Base-by-base conservation (phyloP, 2,113 vertebrate genomes). In the Pedetes capensis region DNA sequence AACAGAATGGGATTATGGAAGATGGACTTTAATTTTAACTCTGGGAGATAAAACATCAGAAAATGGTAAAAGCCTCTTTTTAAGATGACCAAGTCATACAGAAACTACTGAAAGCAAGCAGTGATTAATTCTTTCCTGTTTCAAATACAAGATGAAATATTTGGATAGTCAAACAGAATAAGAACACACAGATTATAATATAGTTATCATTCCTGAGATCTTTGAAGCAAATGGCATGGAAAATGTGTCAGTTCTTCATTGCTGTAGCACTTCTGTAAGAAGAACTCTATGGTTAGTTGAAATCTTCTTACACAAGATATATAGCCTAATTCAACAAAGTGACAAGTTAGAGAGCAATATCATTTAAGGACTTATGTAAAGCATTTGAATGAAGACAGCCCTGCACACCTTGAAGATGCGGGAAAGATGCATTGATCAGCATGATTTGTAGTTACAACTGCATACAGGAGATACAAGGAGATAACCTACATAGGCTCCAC, bases 31-130 rank as follows among this genome's bases (percentile, higher is more conserved):
- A 39, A 51, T 95, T 87, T 84, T 69, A 71, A 74, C 64, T 79
- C 37, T 64, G 88, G 68, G 8, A 81, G 78, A 25, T 27, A 68
- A 25, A 86, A 86, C 12, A 74, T 57, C 17, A 63, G 80, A 89
- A 91, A 86, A 71, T 8, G 39, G 64, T 64, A 82, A 83, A 79
- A 82, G 6, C 8, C 39, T 88, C 55, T 87, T 94, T 76, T 49
- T 17, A 72, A 53, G 72, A 92, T 44, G 84, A 96, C 23, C 63
- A 72, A 39, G 39, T 64, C 84, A 55, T 78, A 92, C 12, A 22
- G 85, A 95, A 87, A 82, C 16, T 16, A 95, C 76, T 51, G 84
- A 88, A 81, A 87, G 55, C 20, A 93, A 80, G 80, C 44, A 80
- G 64, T n/a, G 57, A 92, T 80, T n/a, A 88, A 39, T 47, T 81